These are phyloP conservation scores for Cremastinae sp. DNA, from an alignment of 2,888 invertebrate genomes.

Conservation along the genomic window DNA sequence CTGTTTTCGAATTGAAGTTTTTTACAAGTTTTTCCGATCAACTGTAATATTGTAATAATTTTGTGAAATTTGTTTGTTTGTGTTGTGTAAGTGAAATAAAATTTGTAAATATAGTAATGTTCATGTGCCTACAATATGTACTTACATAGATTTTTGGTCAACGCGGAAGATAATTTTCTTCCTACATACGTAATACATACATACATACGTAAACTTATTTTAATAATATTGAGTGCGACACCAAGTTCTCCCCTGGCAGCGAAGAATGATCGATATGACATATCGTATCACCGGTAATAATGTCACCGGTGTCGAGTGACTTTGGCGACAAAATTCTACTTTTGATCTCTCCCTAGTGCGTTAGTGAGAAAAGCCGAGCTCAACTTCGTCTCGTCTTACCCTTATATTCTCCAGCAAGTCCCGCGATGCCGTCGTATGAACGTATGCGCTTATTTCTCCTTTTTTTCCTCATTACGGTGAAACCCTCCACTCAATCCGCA, in stretches of 20 bases:
- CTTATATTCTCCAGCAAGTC: slow-evolving; percentile 28
- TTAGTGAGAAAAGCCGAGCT: background rate
- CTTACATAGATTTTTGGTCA: too few species aligned
- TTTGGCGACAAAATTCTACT: background rate
- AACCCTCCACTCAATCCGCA: too few species aligned
- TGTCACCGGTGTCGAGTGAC: background rate
- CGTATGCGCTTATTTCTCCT: background rate
- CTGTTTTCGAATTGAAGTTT: too few species aligned
- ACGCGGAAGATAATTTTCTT: too few species aligned
- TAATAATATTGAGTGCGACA: background rate
- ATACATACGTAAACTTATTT: background rate
- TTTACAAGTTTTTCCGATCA: too few species aligned
- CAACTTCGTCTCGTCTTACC: slow-evolving; percentile 36
- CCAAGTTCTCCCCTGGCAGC: background rate
- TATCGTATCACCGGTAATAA: background rate
- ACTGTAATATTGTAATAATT: too few species aligned
- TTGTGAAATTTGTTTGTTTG: too few species aligned
- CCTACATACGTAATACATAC: too few species aligned
- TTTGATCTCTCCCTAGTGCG: background rate
- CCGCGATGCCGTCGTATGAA: background rate
- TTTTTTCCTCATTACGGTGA: slow-evolving; percentile 8
- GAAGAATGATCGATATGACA: background rate
- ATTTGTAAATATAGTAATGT: too few species aligned
- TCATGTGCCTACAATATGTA: too few species aligned
- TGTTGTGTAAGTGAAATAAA: too few species aligned